Evolutionary conservation across 1,140 invertebrate genomes (phyloP), one percentile per base, ranked within the genome.

Genomic region (Pomacea maculata): DNA sequence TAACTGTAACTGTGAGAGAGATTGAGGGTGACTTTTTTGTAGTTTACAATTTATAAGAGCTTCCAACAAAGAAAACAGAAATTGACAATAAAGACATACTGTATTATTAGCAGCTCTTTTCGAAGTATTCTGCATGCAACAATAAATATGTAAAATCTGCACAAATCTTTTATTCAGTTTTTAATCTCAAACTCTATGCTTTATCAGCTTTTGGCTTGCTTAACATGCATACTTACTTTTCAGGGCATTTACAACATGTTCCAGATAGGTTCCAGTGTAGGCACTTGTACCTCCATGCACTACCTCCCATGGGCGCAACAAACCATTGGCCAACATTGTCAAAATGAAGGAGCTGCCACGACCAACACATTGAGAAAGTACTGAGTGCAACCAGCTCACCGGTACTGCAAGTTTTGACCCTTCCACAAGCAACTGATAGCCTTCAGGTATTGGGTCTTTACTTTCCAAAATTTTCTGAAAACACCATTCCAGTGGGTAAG

Each of bases 301-400:
- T 34, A 80, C 79, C 34, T 80, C 79, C 55, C 71, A 73, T 34
- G 79, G 79, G 64, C 79, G 79, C 29, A 80, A 29, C 63, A 80
- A 64, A 6, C 79, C 79, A 34, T 64, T 74, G 65, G 52, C 65
- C 17, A 80, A 19, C 73, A 75, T 67, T 29, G 79, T 80, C 55
- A 80, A 52, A 6, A 68, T 15, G 61, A 74, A 80, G 61, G 79
- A 80, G n/a, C 70, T n/a, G 14, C 61, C 65, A 34, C 73, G 71
- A 65, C 61, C 61, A 52, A 21, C 12, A 65, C 79, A 80, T 25
- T 75, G 70, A 12, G 29, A 12, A 19, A 74, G 61, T 9, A 75
- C 73, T 17, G 64, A 64, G 12, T 75, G 52, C 19, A 74, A 70
- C 79, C 79, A 80, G 8, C 9, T 57, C 21, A n/a, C 61, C 9